Evolutionary conservation across 2,113 vertebrate species (phyloP), one percentile per base, ranked within the genome.

Genomic region (Petrocephalus microphthalmus): DNA sequence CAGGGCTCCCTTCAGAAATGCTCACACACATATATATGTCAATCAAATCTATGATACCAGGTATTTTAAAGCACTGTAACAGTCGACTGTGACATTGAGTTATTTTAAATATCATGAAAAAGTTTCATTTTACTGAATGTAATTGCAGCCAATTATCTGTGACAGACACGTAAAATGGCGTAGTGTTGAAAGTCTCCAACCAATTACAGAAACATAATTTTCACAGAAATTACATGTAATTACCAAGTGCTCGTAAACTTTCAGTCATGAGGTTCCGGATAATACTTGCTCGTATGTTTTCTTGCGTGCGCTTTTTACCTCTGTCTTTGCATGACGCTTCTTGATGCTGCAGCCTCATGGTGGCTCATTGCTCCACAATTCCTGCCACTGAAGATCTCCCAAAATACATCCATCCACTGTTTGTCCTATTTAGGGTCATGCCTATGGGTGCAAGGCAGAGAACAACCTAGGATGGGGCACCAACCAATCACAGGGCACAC

Each of bases 21-120:
- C n/a, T 5, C 51, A 33, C 49, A 51, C 42, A 49, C 20, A 67
- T 8, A 86, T 42, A 53, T 54, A 56, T 25, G 49, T 17, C 25
- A n/a, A 54, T 85, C 84, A 33, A 33, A 25, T 33, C 51, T 33
- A 25, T 53, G 33, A 85, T 54, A 54, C 29, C 17, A 13, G 84
- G 52, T 71, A 49, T 67, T 87, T 78, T 74, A 29, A 67, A 74
- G 29, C 19, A 78, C 67, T 74, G 87, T 53, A 52, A 51, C 87
- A 87, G 49, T 52, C n/a, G 53, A 20, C n/a, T 49, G 49, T 78
- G 87, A 78, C 49, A 74, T 15, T 37, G 42, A 56, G 49, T 74
- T 81, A 8, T 88, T 87, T 56, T 82, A 88, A 88, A 71, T 52
- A 54, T 88, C 71, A 81, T 88, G 45, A 47, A 88, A 88, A 53